A percentile compares a stretch with the other conserved stretches of the same genome.
These are phyloP conservation scores for Zelostemma sp. DNA, from an alignment of 1,140 invertebrate species.

Conservation along the genomic window DNA sequence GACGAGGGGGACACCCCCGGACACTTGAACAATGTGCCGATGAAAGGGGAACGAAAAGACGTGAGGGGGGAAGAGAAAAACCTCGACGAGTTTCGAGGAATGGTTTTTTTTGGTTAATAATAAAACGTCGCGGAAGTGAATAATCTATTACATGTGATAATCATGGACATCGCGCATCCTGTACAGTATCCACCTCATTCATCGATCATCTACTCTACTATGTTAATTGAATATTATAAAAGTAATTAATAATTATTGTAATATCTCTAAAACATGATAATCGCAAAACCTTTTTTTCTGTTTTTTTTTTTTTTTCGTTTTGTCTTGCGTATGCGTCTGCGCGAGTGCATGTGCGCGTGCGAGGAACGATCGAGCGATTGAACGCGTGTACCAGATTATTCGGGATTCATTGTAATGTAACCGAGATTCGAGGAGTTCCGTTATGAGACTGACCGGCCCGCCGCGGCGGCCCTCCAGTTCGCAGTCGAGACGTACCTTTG, in stretches of 20 bases:
- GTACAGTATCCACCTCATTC: conserved; percentile 71
- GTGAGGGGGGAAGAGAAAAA: conserved; percentile 22
- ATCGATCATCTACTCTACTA: conserved; percentile 70
- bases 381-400: neutral
- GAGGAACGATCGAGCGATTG: conserved; percentile 21
- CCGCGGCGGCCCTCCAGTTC: conserved; percentile 58
- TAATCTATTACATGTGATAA: conserved; percentile 72
- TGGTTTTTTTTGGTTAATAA: conserved; percentile 1
- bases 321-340: neutral
- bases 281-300: too few species aligned
- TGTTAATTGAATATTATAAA: conserved; percentile 66
- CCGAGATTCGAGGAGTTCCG: conserved; percentile 55
- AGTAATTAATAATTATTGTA: conserved; percentile 69
- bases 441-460: conserved; percentile 67
- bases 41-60: conserved; percentile 5
- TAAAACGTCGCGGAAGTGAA: conserved; percentile 54
- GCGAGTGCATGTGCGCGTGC: conserved; percentile 12
- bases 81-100: conserved; percentile 6
- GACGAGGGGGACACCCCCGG: neutral
- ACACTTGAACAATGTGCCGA: conserved; percentile 41
- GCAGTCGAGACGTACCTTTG: conserved; percentile 59
- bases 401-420: conserved; percentile 4
- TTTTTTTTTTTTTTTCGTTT: too few species aligned
- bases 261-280: conserved; percentile 65
- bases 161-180: conserved; percentile 70